Evolutionary conservation across 2,888 invertebrate genomes (phyloP), one percentile per base, ranked within the genome.

Genomic region (Apamea anceps): DNA sequence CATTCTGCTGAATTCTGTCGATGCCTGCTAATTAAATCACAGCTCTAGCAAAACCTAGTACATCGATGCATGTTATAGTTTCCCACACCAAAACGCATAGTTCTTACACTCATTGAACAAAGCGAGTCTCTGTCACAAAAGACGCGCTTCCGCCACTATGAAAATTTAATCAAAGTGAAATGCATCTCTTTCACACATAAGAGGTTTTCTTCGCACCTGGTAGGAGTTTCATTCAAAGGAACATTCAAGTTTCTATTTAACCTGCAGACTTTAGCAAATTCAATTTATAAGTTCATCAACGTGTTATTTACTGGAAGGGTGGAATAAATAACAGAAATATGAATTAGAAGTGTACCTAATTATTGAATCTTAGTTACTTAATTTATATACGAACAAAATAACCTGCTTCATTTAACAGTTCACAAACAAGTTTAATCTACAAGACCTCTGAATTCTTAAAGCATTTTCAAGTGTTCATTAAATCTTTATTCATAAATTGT

Each of bases 111-210:
- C 5, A 62, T 48, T 51, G 54, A 79, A 78, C 71, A 85, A 82
- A 81, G 77, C 21, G 63, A 32, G 18, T 66, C 32, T 4, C 28
- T 60, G 42, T 54, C 70, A 63, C 70, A 78, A 75, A 57, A 71
- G 85, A 71, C 28, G 65, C 32, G 28, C 12, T 42, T 21, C 18
- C 32, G 5, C 21, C 75, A n/a, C 15, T 21, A 60, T 65, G 71
- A 67, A 48, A 68, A 76, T 76, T 66, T 51, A 45, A 72, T 81
- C 54, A 63, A 70, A 60, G 12, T 71, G n/a, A 80, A 70, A 48
- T 18, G 21, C 18, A 54, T 21, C 8, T 37, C 8, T 13, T 71
- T 48, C 18, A 10, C 25, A 32, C 70, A 4, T 45, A 13, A 2
- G 18, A 37, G 25, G 2, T 28, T 76, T 76, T 77, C 51, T 63